These are phyloP conservation scores for Dipodomys ordii DNA, from an alignment of 2,113 vertebrate species.

Conservation along the genomic window DNA sequence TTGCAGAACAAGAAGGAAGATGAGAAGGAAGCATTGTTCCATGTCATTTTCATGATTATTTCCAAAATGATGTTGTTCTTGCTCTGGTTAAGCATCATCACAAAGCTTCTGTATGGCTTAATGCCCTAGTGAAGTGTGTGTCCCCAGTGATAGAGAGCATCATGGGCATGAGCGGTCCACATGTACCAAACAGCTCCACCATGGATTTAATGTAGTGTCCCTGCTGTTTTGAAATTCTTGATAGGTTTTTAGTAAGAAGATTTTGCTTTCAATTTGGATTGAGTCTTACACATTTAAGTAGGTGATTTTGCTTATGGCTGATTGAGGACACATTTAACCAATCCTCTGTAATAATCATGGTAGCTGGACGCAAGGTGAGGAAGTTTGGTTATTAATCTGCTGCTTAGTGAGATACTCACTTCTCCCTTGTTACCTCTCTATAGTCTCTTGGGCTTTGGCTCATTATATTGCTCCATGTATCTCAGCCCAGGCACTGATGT, in stretches of 20 bases:
- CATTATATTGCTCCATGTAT: background rate
- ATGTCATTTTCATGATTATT: background rate
- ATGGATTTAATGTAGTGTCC: background rate
- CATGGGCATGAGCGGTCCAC: accelerated
- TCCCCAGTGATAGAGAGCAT: background rate
- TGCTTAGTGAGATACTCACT: background rate
- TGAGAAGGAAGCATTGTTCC: background rate
- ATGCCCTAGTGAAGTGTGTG: background rate
- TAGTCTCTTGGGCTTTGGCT: background rate
- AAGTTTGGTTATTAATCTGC: background rate
- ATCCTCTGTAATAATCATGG: background rate
- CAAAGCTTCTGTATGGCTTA: background rate
- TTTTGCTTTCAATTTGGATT: background rate
- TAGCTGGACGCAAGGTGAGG: too few relatives aligned
- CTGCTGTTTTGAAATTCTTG: background rate
- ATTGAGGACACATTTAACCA: background rate
- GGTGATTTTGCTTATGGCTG: background rate
- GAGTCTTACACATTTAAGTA: background rate
- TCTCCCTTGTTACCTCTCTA: background rate
- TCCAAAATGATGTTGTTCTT: background rate
- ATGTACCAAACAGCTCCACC: accelerated
- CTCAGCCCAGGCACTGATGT: background rate
- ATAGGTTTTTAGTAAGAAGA: background rate
- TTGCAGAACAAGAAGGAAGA: background rate
- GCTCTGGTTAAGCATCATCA: background rate